Evolutionary conservation across 2,888 invertebrate species (phyloP).

Genomic region (Aspidiotus rigidus): DNA sequence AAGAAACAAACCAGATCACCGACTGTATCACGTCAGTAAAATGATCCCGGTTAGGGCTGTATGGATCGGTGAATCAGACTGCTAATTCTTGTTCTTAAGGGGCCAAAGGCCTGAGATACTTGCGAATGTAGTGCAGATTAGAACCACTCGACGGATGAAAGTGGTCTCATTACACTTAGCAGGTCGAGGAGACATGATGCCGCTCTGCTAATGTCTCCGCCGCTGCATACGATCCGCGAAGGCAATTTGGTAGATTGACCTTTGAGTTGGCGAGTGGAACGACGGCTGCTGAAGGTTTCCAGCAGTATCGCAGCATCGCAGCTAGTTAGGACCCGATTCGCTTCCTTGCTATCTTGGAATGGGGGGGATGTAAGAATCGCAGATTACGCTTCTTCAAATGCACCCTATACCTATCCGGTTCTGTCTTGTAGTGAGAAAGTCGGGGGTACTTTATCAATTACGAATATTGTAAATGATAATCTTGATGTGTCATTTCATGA

Average conservation of each 20-base stretch:
- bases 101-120: background rate
- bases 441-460: background rate
- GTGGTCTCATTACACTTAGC: constrained; percentile 2
- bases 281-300: background rate
- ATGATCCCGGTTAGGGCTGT: background rate
- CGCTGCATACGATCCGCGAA: constrained; percentile 1
- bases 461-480: no score
- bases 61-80: background rate
- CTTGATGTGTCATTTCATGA: no score
- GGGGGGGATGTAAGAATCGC: constrained; percentile 1
- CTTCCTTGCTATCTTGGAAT: background rate
- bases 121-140: constrained; percentile 2
- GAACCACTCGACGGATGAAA: constrained; percentile 2
- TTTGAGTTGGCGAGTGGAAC: constrained; percentile 1
- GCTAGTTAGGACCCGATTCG: background rate
- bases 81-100: background rate
- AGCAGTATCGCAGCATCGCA: background rate
- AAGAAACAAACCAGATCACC: constrained; percentile 1
- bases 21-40: constrained; percentile 1
- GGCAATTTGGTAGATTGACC: background rate
- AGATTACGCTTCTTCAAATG: background rate
- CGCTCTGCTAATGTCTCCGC: constrained; percentile 1
- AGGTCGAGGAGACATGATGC: background rate
- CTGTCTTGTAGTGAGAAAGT: background rate
- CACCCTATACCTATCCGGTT: background rate